Evolutionary conservation across 1,140 invertebrate species (phyloP).

Genomic region (Laodelphax striatellus): DNA sequence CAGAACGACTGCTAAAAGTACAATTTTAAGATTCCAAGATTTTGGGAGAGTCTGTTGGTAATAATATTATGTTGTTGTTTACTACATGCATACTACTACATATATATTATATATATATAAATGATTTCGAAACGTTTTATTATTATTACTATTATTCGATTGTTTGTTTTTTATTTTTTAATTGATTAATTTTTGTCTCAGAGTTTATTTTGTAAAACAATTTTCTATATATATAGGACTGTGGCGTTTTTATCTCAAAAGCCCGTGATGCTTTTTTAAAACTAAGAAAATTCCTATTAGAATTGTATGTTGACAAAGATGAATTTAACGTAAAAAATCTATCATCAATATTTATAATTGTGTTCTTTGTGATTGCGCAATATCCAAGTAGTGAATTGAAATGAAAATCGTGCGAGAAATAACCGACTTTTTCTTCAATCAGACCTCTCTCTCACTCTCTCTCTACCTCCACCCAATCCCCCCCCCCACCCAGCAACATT

Average conservation of each 20-base stretch:
- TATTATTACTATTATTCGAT: slow-evolving; percentile 19
- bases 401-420: slow-evolving; percentile 21
- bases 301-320: slow-evolving; percentile 14
- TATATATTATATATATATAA: neutral
- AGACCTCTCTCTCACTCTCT: slow-evolving; percentile 2
- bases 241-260: slow-evolving; percentile 13
- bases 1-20: slow-evolving; percentile 20
- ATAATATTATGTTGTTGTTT: slow-evolving; percentile 9
- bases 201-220: slow-evolving; percentile 24
- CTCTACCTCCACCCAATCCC: neutral
- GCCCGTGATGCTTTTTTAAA: slow-evolving; percentile 25
- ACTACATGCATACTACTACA: neutral
- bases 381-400: slow-evolving; percentile 18
- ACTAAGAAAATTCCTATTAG: slow-evolving; percentile 36
- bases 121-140: neutral
- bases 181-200: slow-evolving; percentile 22
- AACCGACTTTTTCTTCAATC: slow-evolving; percentile 9
- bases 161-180: slow-evolving; percentile 21
- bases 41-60: slow-evolving; percentile 19
- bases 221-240: slow-evolving; percentile 14
- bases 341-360: neutral
- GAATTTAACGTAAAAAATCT: neutral
- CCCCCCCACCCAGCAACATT: slow-evolving; percentile 17
- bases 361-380: neutral
- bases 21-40: slow-evolving; percentile 23